Evolutionary conservation across 2,113 vertebrate species (phyloP).

Genomic region (Brachyhypopomus gauderio): DNA sequence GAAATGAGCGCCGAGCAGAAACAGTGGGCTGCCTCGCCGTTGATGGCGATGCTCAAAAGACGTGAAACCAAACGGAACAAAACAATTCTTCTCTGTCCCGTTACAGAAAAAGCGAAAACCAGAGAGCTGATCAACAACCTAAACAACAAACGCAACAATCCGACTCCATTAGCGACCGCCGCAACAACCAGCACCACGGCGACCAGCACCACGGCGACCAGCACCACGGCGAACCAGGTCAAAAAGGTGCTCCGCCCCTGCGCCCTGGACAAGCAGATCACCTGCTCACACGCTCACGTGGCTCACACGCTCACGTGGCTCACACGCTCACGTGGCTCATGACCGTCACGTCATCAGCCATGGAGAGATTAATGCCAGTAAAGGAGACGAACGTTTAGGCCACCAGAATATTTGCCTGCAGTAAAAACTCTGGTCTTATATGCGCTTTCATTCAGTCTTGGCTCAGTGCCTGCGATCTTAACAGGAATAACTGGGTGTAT

Average conservation of each 20-base stretch:
- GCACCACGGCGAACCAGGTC: slow-evolving; percentile 59
- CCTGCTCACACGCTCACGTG: too few species aligned
- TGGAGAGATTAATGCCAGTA: not conserved
- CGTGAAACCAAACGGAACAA: not conserved
- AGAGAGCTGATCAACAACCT: slow-evolving; percentile 83
- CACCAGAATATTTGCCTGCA: not conserved
- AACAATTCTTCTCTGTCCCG: not conserved
- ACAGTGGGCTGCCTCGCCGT: not conserved
- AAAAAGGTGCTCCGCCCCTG: slow-evolving; percentile 69
- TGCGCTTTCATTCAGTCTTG: not conserved
- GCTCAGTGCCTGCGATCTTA: not conserved
- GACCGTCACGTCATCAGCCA: not conserved
- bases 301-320: too few species aligned
- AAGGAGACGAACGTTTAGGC: not conserved
- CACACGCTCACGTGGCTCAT: slow-evolving; percentile 2
- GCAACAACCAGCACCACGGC: slow-evolving; percentile 51
- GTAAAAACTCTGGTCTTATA: not conserved
- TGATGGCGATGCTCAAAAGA: too few species aligned
- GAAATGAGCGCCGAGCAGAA: not conserved
- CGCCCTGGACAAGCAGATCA: not conserved
- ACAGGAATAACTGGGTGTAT: not conserved
- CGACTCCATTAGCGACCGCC: slow-evolving; percentile 67
- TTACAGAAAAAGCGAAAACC: slow-evolving; percentile 80
- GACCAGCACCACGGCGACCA: slow-evolving; percentile 12
- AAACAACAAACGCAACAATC: slow-evolving; percentile 79